These are phyloP conservation scores for Engraulis encrasicolus DNA, from an alignment of 2,113 vertebrate species.

Conservation along the genomic window DNA sequence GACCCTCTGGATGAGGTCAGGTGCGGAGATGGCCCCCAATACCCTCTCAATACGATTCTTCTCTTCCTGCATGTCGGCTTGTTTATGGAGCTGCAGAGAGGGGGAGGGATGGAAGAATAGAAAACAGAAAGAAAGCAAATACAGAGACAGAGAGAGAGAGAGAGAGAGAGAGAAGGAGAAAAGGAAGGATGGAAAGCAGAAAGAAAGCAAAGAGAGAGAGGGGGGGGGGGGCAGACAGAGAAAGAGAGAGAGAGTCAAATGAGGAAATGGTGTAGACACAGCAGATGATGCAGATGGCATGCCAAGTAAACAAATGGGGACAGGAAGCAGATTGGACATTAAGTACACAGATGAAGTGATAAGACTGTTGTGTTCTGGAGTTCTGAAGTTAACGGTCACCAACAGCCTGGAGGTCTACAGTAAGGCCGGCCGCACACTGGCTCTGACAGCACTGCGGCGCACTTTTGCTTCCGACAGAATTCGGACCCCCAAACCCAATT, in stretches of 20 bases:
- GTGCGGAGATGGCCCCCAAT: conserved; percentile 90
- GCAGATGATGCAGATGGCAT: too few relatives aligned
- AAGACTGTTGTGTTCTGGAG: too few relatives aligned
- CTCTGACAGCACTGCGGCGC: too few relatives aligned
- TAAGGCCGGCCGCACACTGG: too few relatives aligned
- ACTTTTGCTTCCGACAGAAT: too few relatives aligned
- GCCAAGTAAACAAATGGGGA: too few relatives aligned
- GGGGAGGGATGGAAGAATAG: background rate
- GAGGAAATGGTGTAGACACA: too few relatives aligned
- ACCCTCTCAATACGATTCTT: conserved; percentile 95
- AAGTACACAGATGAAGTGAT: too few relatives aligned
- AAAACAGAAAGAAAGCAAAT: too few relatives aligned
- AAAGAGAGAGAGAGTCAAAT: background rate
- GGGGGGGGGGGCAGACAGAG: background rate
- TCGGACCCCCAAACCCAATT: too few relatives aligned
- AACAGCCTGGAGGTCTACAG: background rate
- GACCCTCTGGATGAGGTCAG: conserved; percentile 96
- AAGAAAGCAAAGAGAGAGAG: too few relatives aligned
- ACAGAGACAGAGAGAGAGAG: background rate
- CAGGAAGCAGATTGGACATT: too few relatives aligned
- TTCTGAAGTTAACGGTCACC: background rate
- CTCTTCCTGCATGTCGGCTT: conserved; percentile 98
- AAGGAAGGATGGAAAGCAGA: background rate
- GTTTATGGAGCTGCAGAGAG: conserved; percentile 89
- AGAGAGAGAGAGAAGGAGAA: background rate